Conservation (phyloP, 2,888 invertebrate genomes). For the Chrysotoxum bicinctum region DNA sequence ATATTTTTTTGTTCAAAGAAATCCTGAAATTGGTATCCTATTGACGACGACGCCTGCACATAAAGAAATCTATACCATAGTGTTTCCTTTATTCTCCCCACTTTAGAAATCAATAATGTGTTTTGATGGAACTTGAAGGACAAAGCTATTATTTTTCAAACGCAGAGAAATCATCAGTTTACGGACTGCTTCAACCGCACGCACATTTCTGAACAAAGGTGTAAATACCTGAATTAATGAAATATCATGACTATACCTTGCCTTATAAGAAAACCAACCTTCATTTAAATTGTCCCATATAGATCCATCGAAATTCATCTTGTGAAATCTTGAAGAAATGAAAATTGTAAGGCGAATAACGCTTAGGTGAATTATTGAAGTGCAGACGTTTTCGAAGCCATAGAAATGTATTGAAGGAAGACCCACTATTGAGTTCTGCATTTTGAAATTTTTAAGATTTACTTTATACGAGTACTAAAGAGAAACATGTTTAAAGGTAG, state of each 20-base stretch:
- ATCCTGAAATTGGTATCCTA: too few species aligned
- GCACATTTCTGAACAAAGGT: slow-evolving; percentile 42
- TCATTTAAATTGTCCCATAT: background rate
- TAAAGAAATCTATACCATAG: too few species aligned
- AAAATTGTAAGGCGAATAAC: background rate
- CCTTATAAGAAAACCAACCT: background rate
- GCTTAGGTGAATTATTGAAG: background rate
- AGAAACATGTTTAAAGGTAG: too few species aligned
- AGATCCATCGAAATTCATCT: background rate
- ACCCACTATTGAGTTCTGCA: too few species aligned
- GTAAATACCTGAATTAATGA: slow-evolving; percentile 64
- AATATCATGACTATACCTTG: slow-evolving; percentile 46
- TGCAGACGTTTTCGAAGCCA: background rate
- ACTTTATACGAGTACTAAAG: too few species aligned
- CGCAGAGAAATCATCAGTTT: background rate
- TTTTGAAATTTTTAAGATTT: too few species aligned
- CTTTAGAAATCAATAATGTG: background rate
- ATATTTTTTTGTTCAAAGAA: too few species aligned
- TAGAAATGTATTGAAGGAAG: too few species aligned
- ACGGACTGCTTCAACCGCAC: slow-evolving; percentile 44
- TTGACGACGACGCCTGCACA: too few species aligned
- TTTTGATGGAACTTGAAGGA: background rate
- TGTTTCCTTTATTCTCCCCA: background rate
- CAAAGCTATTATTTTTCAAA: slow-evolving; percentile 2
- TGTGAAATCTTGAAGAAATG: background rate